Base-by-base conservation (phyloP, 2,797 vertebrate species). In the Sternarchorhynchus goeldii region DNA sequence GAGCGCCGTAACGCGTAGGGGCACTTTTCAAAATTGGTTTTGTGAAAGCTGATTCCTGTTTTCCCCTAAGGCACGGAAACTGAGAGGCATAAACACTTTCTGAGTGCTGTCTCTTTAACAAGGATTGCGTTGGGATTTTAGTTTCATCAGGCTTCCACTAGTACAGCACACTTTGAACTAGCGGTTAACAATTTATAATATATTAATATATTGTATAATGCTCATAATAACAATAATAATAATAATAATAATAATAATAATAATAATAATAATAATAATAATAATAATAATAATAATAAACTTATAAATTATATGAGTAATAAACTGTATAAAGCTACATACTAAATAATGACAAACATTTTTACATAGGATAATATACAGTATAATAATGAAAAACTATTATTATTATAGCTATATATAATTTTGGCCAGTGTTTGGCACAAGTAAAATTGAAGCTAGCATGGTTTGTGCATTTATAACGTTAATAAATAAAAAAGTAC, bases 1-100 rank as follows among this genome's bases (percentile, higher is more conserved):
- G 76, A 69, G 64, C 67, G 36, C 34, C 72, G 17, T 64, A 56
- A 69, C 58, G 78, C 72, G 80, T 20, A 50, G 39, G 62, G 80
- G 21, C 45, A 56, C 60, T 75, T 82, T 82, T 39, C 55, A 77
- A 77, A 79, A 77, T 50, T 70, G 73, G 10, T 59, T 76, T 65
- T 74, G 50, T 32, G 2, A 73, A 79, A 73, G 67, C 68, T 82
- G 62, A 50, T 39, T 21, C 62, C 66, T 53, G 34, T 81, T 41
- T 53, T 57, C 64, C 41, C 45, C 57, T 25, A 21, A 65, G 69
- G 74, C 73, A 29, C 2, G 31, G 57, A 25, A 77, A 62, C n/a
- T 62, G 39, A 67, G 39, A 67, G 68, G 66, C 21, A 59, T 68
- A 60, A 68, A 57, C 63, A 73, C 29, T 45, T 50, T 53, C 31